Evolutionary conservation across 2,797 vertebrate genomes (phyloP).

Genomic region (Graptemys geographica): DNA sequence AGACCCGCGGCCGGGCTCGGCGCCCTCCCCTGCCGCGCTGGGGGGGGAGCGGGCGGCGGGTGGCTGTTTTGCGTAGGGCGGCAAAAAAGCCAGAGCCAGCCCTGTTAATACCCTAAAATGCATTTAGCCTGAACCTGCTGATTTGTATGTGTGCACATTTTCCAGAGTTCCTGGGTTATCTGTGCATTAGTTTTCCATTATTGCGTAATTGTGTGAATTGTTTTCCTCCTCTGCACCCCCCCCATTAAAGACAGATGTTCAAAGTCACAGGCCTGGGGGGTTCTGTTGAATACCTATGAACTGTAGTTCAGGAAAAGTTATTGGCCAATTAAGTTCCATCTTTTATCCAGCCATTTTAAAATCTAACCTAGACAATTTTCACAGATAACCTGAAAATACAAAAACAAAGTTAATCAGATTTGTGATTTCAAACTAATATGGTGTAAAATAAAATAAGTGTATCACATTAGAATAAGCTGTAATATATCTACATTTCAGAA

Average conservation of each 20-base stretch:
- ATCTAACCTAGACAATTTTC: neutral
- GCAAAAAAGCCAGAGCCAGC: too few species aligned
- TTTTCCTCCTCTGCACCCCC: neutral
- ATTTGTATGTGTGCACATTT: too few species aligned
- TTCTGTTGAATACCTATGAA: rapidly evolving
- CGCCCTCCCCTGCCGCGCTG: too few species aligned
- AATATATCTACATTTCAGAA: neutral
- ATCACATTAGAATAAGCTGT: neutral
- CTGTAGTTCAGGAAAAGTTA: neutral
- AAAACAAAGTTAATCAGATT: neutral
- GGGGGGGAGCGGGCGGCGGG: too few species aligned
- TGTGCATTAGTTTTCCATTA: neutral
- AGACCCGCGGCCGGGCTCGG: too few species aligned
- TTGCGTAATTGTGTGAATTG: neutral
- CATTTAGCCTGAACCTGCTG: neutral
- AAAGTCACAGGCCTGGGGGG: neutral
- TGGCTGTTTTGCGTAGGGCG: too few species aligned
- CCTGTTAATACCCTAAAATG: neutral
- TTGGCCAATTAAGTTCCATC: neutral
- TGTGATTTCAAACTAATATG: neutral
- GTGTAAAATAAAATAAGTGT: neutral
- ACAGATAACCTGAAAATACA: neutral
- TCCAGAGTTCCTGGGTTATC: neutral
- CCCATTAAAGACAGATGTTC: neutral
- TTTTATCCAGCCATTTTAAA: neutral